Evolutionary conservation across 1,140 invertebrate species (phyloP).

Genomic region (Caenorhabditis latens): DNA sequence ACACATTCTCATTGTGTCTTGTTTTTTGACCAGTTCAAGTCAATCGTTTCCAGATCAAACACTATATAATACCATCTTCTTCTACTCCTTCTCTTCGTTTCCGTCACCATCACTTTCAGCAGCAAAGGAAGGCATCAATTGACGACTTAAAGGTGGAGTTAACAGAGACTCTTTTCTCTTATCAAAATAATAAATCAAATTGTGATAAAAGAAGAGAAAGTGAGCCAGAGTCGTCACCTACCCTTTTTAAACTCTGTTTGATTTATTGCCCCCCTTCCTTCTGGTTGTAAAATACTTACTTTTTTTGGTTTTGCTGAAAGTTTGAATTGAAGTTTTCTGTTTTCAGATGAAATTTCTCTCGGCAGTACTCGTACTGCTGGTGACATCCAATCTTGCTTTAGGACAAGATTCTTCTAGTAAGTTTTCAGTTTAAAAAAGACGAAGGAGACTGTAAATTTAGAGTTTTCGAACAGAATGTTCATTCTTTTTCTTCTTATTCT

Average conservation of each 20-base stretch:
- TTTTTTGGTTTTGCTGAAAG: neutral
- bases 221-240: neutral
- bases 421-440: neutral
- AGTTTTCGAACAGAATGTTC: too few relatives aligned
- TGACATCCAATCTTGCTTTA: neutral
- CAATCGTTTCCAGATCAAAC: conserved; percentile 15
- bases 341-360: conserved; percentile 44
- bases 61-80: neutral
- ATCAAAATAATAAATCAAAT: conserved; percentile 44
- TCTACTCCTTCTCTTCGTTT: neutral
- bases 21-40: too few relatives aligned
- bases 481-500: too few relatives aligned
- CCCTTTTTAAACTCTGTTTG: conserved; percentile 14
- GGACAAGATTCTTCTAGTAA: neutral
- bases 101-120: neutral
- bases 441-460: too few relatives aligned
- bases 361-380: conserved; percentile 26
- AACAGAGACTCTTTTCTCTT: neutral
- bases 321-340: neutral
- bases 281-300: neutral
- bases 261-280: neutral
- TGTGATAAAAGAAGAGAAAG: conserved; percentile 4
- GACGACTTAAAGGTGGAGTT: conserved; percentile 39
- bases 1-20: too few relatives aligned
- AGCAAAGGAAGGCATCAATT: neutral